Conservation (phyloP, 2,113 vertebrate genomes). For the Sorex fumeus region DNA sequence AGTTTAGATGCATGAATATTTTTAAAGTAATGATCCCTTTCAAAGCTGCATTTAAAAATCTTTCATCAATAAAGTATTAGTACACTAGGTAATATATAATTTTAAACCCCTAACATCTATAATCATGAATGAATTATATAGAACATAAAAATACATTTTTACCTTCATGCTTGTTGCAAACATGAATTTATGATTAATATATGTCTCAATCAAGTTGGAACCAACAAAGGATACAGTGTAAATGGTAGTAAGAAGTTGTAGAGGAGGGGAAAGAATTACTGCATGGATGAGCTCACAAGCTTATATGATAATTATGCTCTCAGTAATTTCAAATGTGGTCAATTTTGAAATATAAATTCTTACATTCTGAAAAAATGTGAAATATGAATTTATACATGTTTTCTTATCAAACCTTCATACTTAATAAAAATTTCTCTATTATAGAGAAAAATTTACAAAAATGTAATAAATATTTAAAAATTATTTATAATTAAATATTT, state of each 20-base stretch:
- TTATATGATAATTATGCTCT: conserved; percentile 74
- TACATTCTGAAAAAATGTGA: conserved; percentile 65
- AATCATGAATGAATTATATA: conserved; percentile 80
- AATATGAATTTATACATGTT: conserved; percentile 64
- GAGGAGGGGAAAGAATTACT: conserved; percentile 58
- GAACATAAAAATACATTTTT: conserved; percentile 63
- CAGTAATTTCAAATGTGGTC: conserved; percentile 67
- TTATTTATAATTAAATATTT: neutral
- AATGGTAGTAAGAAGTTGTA: conserved; percentile 70
- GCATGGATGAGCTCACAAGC: conserved; percentile 68
- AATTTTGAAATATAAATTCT: conserved; percentile 63
- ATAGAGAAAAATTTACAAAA: conserved; percentile 53
- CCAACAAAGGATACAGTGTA: conserved; percentile 77
- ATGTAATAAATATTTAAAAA: neutral
- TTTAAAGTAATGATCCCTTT: conserved; percentile 74
- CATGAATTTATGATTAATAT: conserved; percentile 79
- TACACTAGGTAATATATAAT: conserved; percentile 73
- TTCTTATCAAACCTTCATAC: conserved; percentile 32
- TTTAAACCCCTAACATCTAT: conserved; percentile 74
- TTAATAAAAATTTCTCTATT: conserved; percentile 28
- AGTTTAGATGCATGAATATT: conserved; percentile 49
- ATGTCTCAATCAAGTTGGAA: conserved; percentile 65
- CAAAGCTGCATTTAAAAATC: conserved; percentile 65
- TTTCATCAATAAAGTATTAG: conserved; percentile 54
- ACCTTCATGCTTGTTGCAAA: conserved; percentile 35